Evolutionary conservation across 2,113 vertebrate genomes (phyloP).

Genomic region (Trichomycterus rosablanca): DNA sequence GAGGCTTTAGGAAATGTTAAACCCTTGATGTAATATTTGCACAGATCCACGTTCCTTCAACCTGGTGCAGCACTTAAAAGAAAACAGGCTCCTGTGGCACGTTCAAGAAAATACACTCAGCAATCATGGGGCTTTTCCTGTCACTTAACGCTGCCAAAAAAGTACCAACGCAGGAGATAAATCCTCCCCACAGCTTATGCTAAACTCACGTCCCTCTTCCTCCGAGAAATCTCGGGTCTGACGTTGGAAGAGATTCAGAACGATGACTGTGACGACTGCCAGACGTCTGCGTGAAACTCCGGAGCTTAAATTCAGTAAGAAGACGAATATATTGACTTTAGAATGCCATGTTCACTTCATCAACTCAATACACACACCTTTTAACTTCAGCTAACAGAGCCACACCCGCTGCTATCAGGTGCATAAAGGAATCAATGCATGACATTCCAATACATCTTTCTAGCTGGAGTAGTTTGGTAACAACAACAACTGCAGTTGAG

Average conservation of each 20-base stretch:
- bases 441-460: too few relatives aligned
- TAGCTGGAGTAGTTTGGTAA: too few relatives aligned
- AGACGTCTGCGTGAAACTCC: conserved; percentile 13
- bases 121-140: conserved; percentile 6
- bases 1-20: too few relatives aligned
- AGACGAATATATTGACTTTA: conserved; percentile 44
- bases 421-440: too few relatives aligned
- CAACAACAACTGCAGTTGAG: too few relatives aligned
- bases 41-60: not conserved
- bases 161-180: conserved; percentile 18
- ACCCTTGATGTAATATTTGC: too few relatives aligned
- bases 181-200: conserved; percentile 42
- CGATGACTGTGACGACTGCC: conserved; percentile 27
- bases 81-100: not conserved
- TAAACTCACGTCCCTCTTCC: conserved; percentile 41
- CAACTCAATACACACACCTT: too few relatives aligned
- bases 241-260: conserved; percentile 20
- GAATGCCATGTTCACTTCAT: conserved; percentile 10
- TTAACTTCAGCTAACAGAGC: not conserved
- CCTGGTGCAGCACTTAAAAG: too few relatives aligned
- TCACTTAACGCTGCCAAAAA: conserved; percentile 7
- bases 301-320: conserved; percentile 41
- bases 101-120: conserved; percentile 11
- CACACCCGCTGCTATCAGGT: too few relatives aligned
- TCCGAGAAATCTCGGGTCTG: conserved; percentile 35